These are phyloP conservation scores for Nannoperca obscura DNA, from an alignment of 2,797 vertebrate species.

Conservation along the genomic window DNA sequence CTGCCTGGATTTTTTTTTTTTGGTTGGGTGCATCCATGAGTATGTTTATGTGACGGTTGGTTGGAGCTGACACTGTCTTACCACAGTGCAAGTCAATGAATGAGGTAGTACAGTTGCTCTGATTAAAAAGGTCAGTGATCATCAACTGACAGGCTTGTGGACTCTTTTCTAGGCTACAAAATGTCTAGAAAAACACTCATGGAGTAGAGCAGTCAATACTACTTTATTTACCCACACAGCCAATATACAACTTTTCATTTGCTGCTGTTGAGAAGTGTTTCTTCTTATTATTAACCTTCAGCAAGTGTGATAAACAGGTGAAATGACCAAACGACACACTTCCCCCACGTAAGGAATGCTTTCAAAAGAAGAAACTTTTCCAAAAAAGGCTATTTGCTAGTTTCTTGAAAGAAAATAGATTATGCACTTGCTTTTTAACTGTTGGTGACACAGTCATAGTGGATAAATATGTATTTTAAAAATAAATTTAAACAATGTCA, in stretches of 20 bases:
- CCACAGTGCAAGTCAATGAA: slow-evolving; percentile 49
- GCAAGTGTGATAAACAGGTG: background rate
- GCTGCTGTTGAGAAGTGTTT: no score
- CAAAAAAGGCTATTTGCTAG: no score
- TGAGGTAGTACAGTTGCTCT: slow-evolving; percentile 46
- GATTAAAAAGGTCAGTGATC: slow-evolving; percentile 64
- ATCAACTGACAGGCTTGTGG: slow-evolving; percentile 10
- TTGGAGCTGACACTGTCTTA: slow-evolving; percentile 52
- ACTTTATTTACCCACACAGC: background rate
- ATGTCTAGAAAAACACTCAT: background rate
- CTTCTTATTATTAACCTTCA: background rate
- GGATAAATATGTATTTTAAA: no score
- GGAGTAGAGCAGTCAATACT: background rate
- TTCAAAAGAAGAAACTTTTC: background rate
- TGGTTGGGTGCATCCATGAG: slow-evolving; percentile 50
- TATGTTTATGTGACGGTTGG: slow-evolving; percentile 49
- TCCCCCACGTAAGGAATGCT: background rate
- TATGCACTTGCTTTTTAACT: no score
- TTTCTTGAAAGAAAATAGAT: no score
- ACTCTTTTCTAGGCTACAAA: slow-evolving; percentile 12
- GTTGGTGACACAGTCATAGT: no score
- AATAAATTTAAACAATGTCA: no score
- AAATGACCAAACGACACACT: background rate
- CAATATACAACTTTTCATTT: background rate
- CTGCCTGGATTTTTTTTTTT: slow-evolving; percentile 48